phyloP scores from a whole-genome alignment of 2,113 vertebrate species.

The Microcebus tavaratra region DNA sequence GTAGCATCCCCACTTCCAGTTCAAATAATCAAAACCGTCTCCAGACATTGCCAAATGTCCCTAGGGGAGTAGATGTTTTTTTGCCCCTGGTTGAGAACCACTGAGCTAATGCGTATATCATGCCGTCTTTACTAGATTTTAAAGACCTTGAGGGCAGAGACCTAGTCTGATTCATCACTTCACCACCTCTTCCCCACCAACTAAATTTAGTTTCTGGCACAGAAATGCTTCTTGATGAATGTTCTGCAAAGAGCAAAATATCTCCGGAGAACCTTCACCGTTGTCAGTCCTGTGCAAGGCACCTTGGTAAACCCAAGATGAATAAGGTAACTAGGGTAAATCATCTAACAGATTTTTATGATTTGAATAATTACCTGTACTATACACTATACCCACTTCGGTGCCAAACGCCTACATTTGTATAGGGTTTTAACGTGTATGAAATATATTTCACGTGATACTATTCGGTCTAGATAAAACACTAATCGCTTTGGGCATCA shows the following conservation, averaged over 20 bases:
- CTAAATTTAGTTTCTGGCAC: constrained; percentile 53
- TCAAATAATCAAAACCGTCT: neutral
- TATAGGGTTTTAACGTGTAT: neutral
- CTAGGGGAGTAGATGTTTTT: neutral
- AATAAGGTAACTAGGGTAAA: neutral
- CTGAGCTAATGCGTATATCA: neutral
- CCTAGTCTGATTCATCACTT: neutral
- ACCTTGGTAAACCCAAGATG: neutral
- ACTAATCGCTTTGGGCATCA: neutral
- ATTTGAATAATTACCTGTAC: neutral
- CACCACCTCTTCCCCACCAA: neutral
- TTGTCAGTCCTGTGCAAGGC: neutral
- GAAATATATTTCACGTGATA: neutral
- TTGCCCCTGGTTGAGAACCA: neutral
- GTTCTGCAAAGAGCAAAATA: constrained; percentile 55
- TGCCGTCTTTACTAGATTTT: neutral
- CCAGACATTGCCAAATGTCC: neutral
- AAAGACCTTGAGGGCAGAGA: constrained; percentile 16
- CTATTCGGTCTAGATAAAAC: neutral
- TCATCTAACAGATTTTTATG: neutral
- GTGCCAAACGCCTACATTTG: neutral
- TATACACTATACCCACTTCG: neutral
- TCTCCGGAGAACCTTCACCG: neutral
- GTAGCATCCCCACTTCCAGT: neutral
- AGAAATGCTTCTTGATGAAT: constrained; percentile 52